Base-by-base conservation (phyloP, 1,140 invertebrate species). In the Cydia pomonella region DNA sequence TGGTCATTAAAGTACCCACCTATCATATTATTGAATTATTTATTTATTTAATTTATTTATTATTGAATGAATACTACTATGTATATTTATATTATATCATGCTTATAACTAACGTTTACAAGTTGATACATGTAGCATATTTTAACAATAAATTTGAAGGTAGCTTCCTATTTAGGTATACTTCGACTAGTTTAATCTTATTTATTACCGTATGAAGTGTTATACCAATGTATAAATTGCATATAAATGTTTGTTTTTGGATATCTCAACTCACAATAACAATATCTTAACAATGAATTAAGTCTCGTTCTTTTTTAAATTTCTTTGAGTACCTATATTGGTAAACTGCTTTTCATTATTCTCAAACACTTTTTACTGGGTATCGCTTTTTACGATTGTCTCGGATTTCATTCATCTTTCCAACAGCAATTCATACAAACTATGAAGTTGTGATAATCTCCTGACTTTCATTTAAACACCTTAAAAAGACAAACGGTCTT, bases 391-490 rank as follows among this genome's bases (percentile, higher is more conserved):
- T 59, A 21, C 53, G 23, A 59, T 59, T 59, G 21, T n/a, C 53
- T 59, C 7, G 16, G 16, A 59, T 59, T 69, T 69, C 64, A 69
- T 69, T 69, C 27, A 69, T 69, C 6, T 38, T 69, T 69, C 9
- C 25, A 41, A 29, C 29, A 33, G 16, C 16, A 69, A 69, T 69
- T 69, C 64, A 33, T n/a, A 41, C 64, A 69, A 29, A 29, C 64
- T 29, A 13, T 33, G 27, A 66, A 66, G 63, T 33, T 33, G 64
- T 69, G 64, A 69, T 33, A 69, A 69, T 29, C 64, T 69, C 29
- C 79, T 64, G 77, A 71, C 63, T 69, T 21, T 64, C 77, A 82
- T 80, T 79, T 50, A 76, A 63, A 33, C 53, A 23, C 18, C 23
- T 69, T 23, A 71, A 79, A 73, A 73, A 74, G 76, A 75, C 71